Evolutionary conservation across 1,140 invertebrate genomes (phyloP), one percentile per base, ranked within the genome.

Genomic region (Hylaeus anthracinus): DNA sequence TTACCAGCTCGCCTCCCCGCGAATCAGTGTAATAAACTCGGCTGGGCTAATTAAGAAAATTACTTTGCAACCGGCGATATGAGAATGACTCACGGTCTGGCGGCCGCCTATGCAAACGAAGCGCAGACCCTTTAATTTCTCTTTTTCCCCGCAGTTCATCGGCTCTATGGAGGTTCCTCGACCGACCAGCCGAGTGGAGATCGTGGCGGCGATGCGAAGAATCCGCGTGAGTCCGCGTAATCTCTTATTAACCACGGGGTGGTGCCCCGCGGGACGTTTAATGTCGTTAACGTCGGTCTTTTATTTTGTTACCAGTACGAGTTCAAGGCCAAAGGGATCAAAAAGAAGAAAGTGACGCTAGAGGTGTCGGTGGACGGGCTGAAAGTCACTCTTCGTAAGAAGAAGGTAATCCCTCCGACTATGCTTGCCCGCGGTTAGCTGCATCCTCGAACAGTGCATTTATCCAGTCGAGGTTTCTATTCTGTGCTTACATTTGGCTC

Each of bases 181-280:
- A 88, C 99, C 99, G 8, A 98, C 97, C 74, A 99, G 97, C 92
- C 95, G 98, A 88, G 96, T 99, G 83, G 99, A 99, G 94, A 99
- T 99, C 91, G 98, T 99, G 63, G 98, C 98, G 71, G 98, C 98
- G 72, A 99, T 99, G 99, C 96, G 99, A 80, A 95, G 98, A 91
- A 99, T 99, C 92, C 95, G 99, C 90, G 98, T 99, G 94, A 97
- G 97, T 96, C 90, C 72, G 39, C 80, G 74, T 79, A 84, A 87
- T 79, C 56, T 72, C 60, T 81, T 73, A 81, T 87, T 86, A 86
- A 79, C 48, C 63, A n/a, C 5, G 48, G 15, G 37, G 26, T n/a
- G 51, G 8, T 9, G 39, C 26, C 6, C 39, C 10, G 55, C 48
- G 14, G 15, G 48, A 37, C n/a, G 5, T 51, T 71, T 39, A 12